These are phyloP conservation scores for Hylyphantes graminicola DNA, from an alignment of 1,140 invertebrate species.

Conservation along the genomic window DNA sequence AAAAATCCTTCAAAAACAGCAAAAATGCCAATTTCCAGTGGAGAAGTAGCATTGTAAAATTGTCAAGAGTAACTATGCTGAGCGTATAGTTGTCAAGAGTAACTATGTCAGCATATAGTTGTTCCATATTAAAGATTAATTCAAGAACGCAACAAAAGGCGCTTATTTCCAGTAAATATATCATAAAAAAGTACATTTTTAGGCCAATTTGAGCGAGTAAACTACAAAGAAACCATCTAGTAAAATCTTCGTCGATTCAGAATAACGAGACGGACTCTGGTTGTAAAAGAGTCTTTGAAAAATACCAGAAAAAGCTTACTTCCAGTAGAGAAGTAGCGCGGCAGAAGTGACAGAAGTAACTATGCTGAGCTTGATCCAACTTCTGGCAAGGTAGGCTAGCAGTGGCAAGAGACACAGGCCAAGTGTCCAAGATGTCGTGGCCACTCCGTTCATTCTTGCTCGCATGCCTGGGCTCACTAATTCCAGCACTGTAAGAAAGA, in stretches of 20 bases:
- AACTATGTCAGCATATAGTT: too few relatives aligned
- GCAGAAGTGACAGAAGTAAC: slow-evolving; percentile 16
- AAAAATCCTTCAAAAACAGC: too few relatives aligned
- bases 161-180: too few relatives aligned
- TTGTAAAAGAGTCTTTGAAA: background rate
- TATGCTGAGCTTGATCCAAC: slow-evolving; percentile 41
- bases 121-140: too few relatives aligned
- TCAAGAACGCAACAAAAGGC: too few relatives aligned
- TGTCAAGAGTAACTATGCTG: too few relatives aligned
- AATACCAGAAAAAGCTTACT: slow-evolving; percentile 16
- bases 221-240: background rate
- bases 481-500: slow-evolving; percentile 22
- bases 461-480: slow-evolving; percentile 28
- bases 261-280: background rate
- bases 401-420: slow-evolving; percentile 39
- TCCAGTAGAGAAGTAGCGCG: slow-evolving; percentile 16
- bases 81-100: too few relatives aligned
- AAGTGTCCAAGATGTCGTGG: slow-evolving; percentile 40
- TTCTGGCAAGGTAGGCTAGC: slow-evolving; percentile 36
- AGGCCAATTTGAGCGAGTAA: background rate
- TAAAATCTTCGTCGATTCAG: background rate
- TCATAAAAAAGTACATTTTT: background rate
- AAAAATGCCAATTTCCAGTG: too few relatives aligned
- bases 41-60: too few relatives aligned
- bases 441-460: slow-evolving; percentile 40